Evolutionary conservation across 1,140 invertebrate genomes (phyloP).

Genomic region (Dendroctonus ponderosae): DNA sequence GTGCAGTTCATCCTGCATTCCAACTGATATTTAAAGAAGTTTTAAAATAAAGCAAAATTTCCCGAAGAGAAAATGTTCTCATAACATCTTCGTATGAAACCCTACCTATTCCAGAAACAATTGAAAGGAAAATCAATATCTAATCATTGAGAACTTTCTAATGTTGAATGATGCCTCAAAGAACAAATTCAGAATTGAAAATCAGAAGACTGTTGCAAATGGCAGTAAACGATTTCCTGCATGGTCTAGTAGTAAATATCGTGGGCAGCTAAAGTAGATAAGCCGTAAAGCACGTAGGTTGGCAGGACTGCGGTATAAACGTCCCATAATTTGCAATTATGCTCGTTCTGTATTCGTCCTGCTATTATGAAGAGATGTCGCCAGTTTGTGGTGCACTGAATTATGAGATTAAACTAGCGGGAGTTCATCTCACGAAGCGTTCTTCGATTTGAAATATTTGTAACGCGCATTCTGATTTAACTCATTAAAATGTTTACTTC

Average conservation of each 20-base stretch:
- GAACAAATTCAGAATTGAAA: not conserved
- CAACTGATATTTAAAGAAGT: too few relatives aligned
- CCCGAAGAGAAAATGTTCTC: too few relatives aligned
- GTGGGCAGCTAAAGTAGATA: slow-evolving; percentile 42
- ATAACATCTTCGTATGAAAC: too few relatives aligned
- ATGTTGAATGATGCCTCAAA: not conserved
- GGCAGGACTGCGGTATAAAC: slow-evolving; percentile 45
- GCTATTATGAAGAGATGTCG: slow-evolving; percentile 45
- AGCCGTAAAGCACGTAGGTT: slow-evolving; percentile 45
- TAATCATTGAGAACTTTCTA: not conserved
- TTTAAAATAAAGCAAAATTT: too few relatives aligned
- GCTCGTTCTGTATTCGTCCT: slow-evolving; percentile 46
- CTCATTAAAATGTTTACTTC: too few relatives aligned
- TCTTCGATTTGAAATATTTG: not conserved
- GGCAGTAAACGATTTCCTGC: slow-evolving; percentile 28
- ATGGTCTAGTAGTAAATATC: slow-evolving; percentile 41
- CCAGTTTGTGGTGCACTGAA: slow-evolving; percentile 34
- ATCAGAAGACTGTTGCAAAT: slow-evolving; percentile 27
- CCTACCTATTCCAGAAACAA: too few relatives aligned
- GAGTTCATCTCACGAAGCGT: slow-evolving; percentile 2
- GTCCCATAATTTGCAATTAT: slow-evolving; percentile 49
- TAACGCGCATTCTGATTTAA: too few relatives aligned
- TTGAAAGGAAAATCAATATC: not conserved
- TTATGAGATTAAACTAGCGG: slow-evolving; percentile 13
- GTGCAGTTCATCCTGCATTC: too few relatives aligned